Evolutionary conservation across 2,888 invertebrate species (phyloP).

Genomic region (Eudemis profundana): DNA sequence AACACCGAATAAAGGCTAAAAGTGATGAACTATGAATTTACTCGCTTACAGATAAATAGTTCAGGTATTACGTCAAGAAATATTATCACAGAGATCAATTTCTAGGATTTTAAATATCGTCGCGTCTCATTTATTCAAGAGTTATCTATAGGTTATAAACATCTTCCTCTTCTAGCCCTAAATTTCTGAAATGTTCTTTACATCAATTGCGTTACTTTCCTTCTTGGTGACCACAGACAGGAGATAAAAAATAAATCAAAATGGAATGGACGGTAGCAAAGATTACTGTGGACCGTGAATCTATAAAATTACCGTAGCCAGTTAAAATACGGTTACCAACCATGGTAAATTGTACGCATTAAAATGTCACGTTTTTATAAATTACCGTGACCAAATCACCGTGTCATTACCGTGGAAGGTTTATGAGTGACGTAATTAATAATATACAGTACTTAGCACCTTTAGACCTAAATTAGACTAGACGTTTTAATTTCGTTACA

Average conservation of each 20-base stretch:
- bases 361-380: not conserved
- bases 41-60: too few relatives aligned
- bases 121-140: too few relatives aligned
- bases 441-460: constrained; percentile 83
- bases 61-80: too few relatives aligned
- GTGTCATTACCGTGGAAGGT: constrained; percentile 11
- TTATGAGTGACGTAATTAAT: constrained; percentile 49
- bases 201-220: not conserved
- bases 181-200: too few relatives aligned
- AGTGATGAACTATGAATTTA: too few relatives aligned
- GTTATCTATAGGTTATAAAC: too few relatives aligned
- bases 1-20: too few relatives aligned
- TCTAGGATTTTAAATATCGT: too few relatives aligned
- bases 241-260: not conserved
- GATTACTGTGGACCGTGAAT: constrained; percentile 1
- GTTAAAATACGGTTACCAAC: not conserved
- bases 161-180: too few relatives aligned
- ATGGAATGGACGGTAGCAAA: constrained; percentile 15
- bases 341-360: not conserved
- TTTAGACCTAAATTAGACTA: constrained; percentile 84
- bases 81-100: too few relatives aligned
- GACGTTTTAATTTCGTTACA: constrained; percentile 70
- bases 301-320: constrained; percentile 2
- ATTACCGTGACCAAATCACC: constrained; percentile 4
- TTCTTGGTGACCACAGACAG: not conserved